phyloP scores from a whole-genome alignment of 2,797 vertebrate species.

The Channallabes apus region DNA sequence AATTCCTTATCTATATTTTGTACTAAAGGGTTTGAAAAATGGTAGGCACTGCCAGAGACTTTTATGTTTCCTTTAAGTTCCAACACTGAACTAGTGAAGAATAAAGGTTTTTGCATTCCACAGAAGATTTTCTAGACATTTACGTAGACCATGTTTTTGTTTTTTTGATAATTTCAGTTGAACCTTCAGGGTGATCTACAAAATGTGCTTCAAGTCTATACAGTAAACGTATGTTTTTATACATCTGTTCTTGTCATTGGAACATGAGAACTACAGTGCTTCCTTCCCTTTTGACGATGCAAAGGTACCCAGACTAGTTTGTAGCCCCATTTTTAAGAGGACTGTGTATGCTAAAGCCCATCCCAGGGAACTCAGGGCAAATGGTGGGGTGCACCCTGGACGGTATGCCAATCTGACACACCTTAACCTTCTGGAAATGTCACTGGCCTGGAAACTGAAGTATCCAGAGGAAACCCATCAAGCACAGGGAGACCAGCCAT shows the following conservation, averaged over 20 bases:
- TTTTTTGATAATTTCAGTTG: background rate
- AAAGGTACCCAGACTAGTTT: background rate
- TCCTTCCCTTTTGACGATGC: background rate
- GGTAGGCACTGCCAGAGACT: too few species aligned
- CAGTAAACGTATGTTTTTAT: background rate
- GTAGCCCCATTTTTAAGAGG: background rate
- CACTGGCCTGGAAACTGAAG: too few species aligned
- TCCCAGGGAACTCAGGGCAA: background rate
- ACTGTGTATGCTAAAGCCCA: background rate
- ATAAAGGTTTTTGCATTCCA: background rate
- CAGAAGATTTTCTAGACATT: background rate
- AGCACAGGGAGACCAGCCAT: too few species aligned
- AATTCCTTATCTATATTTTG: background rate
- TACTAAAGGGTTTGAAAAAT: background rate
- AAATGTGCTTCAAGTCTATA: background rate
- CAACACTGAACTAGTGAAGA: background rate
- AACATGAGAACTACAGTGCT: background rate
- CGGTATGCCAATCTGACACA: too few species aligned
- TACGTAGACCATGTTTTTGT: too few species aligned
- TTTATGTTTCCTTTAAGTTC: background rate
- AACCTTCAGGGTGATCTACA: background rate
- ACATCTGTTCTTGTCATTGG: background rate
- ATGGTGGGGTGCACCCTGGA: too few species aligned
- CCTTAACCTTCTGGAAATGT: too few species aligned
- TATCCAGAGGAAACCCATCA: too few species aligned